These are phyloP conservation scores for Clivina fossor DNA, from an alignment of 2,888 invertebrate species.

Conservation along the genomic window DNA sequence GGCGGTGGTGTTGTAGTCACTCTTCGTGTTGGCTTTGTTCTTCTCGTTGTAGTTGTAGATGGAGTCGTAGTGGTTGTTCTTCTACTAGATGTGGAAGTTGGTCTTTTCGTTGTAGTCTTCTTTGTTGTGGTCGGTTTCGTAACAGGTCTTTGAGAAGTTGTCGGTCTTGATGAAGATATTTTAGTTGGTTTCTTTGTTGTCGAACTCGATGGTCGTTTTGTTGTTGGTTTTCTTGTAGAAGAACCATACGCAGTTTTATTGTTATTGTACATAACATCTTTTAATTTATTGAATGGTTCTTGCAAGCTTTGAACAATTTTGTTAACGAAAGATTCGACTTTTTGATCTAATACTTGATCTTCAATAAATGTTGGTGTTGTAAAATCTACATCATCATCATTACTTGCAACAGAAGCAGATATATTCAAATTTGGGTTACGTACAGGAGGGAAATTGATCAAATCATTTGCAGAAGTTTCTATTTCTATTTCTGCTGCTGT, in stretches of 20 bases:
- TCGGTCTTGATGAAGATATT: conserved; percentile 33
- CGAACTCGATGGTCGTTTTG: conserved; percentile 45
- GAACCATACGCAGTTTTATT: conserved; percentile 48
- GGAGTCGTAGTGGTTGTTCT: conserved; percentile 48
- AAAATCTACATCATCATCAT: conserved; percentile 60
- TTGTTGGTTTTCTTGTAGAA: conserved; percentile 50
- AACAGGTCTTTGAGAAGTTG: conserved; percentile 34
- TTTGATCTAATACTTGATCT: conserved; percentile 74
- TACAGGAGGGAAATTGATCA: conserved; percentile 82
- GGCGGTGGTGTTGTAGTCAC: conserved; percentile 45
- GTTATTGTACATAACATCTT: conserved; percentile 70
- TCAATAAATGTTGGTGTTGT: conserved; percentile 77
- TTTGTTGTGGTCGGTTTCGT: conserved; percentile 38
- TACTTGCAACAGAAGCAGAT: conserved; percentile 59
- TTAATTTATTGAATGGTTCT: conserved; percentile 78
- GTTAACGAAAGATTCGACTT: conserved; percentile 79
- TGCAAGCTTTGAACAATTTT: conserved; percentile 82
- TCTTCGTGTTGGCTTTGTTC: conserved; percentile 50
- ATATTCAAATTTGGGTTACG: conserved; percentile 80
- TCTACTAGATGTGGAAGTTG: conserved; percentile 48
- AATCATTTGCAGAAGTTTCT: conserved; percentile 65
- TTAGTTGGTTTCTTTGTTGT: conserved; percentile 48
- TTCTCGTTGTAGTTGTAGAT: conserved; percentile 47
- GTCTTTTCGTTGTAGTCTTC: conserved; percentile 45
- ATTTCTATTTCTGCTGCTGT: conserved; percentile 54